A percentile compares a stretch with the other conserved stretches of the same genome.
Conservation (phyloP, 2,888 invertebrate species). For the Gerris lacustris region DNA sequence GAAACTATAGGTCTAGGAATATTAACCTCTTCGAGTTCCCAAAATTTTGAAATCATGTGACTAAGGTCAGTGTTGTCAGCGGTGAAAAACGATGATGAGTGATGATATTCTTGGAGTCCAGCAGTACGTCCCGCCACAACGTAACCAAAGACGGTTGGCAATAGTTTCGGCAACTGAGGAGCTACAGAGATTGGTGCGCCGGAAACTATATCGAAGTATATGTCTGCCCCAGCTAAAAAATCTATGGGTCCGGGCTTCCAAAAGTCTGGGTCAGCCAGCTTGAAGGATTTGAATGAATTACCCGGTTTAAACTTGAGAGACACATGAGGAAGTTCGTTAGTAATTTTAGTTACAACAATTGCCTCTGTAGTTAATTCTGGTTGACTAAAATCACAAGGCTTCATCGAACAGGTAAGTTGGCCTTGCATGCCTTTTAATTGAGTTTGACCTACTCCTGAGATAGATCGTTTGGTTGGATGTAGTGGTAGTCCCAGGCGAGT, state of each 20-base stretch:
- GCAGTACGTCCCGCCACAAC: constrained; percentile 4
- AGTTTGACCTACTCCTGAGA: constrained; percentile 11
- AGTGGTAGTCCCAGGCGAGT: background rate
- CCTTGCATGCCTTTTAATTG: constrained; percentile 6
- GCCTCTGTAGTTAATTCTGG: constrained; percentile 8
- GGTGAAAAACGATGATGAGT: background rate
- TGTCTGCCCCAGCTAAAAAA: constrained; percentile 8
- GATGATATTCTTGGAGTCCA: background rate
- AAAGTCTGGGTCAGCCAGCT: constrained; percentile 11
- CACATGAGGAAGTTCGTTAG: background rate
- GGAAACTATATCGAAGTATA: constrained; percentile 6
- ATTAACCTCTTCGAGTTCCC: background rate
- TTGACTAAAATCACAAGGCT: background rate
- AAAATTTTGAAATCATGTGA: background rate
- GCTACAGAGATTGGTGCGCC: background rate
- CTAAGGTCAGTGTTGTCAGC: background rate
- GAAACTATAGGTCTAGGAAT: background rate
- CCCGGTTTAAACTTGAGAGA: background rate
- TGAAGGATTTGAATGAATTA: background rate
- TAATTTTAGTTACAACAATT: constrained; percentile 6
- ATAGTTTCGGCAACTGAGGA: constrained; percentile 5
- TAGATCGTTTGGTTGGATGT: background rate
- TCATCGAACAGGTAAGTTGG: background rate
- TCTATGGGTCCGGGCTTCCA: constrained; percentile 9
- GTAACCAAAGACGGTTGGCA: constrained; percentile 9